A percentile compares a stretch with the other conserved stretches of the same genome.
Conservation (phyloP, 2,888 invertebrate genomes). For the Eupsilia transversa region DNA sequence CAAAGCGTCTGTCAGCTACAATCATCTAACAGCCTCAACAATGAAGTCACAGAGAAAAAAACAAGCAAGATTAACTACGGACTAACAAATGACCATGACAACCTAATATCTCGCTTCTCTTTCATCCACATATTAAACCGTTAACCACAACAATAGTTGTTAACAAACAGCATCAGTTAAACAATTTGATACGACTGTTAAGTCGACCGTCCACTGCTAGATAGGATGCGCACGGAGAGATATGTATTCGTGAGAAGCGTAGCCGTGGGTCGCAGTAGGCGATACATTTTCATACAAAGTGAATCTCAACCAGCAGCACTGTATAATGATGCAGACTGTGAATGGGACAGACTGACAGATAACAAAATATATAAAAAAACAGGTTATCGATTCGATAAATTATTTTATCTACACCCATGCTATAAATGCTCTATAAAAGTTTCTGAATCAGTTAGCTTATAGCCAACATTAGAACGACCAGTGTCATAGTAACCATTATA, state of each 20-base stretch:
- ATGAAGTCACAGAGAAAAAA: conserved; percentile 16
- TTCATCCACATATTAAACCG: conserved; percentile 29
- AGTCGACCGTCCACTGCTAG: background rate
- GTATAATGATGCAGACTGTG: background rate
- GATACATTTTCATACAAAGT: background rate
- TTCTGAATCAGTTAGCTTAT: no score
- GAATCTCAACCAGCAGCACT: background rate
- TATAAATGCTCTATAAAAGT: no score
- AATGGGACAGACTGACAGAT: no score
- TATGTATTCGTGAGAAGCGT: no score
- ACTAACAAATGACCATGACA: conserved; percentile 24
- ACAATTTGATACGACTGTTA: conserved; percentile 36
- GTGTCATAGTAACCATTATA: no score
- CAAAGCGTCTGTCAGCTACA: background rate
- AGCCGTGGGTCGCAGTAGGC: no score
- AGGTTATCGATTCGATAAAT: background rate
- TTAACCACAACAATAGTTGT: conserved; percentile 40
- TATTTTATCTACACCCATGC: no score
- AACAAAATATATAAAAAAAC: background rate
- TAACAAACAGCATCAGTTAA: conserved; percentile 25
- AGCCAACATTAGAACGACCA: no score
- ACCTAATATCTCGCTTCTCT: conserved; percentile 32
- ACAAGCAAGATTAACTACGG: background rate
- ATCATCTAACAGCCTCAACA: background rate
- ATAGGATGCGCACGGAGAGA: background rate